Percentiles rank a stretch among this genome's conserved stretches.
Conservation (phyloP, 1,140 invertebrate species). For the Drosophila pectinifera region DNA sequence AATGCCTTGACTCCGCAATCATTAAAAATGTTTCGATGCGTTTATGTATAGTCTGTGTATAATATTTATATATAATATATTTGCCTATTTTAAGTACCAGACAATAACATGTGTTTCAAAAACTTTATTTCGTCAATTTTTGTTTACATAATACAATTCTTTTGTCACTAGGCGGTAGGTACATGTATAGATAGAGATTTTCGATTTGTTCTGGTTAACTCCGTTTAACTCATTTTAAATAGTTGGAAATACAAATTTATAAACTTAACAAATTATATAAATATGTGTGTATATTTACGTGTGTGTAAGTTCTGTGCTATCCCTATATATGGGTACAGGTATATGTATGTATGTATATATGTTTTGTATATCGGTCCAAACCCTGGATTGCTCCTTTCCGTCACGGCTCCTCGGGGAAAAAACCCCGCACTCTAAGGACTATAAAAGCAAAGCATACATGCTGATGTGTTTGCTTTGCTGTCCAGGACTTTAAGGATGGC, state of each 20-base stretch:
- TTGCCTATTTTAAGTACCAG: no score
- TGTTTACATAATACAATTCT: conserved; percentile 70
- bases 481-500: background rate
- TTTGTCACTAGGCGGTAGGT: conserved; percentile 53
- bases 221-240: conserved; percentile 54
- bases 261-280: conserved; percentile 72
- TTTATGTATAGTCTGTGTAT: no score
- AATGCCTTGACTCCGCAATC: background rate
- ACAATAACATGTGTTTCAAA: conserved; percentile 50
- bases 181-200: conserved; percentile 65
- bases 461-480: background rate
- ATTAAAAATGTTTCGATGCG: background rate
- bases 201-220: conserved; percentile 49
- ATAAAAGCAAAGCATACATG: background rate
- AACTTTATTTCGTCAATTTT: conserved; percentile 71
- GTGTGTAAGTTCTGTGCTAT: conserved; percentile 31
- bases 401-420: background rate
- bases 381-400: conserved; percentile 14
- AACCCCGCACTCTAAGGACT: background rate
- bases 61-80: no score
- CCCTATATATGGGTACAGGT: conserved; percentile 36
- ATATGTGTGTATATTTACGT: conserved; percentile 35
- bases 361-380: conserved; percentile 44
- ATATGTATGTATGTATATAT: conserved; percentile 27
- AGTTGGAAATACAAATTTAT: conserved; percentile 65